Base-by-base conservation (phyloP, 92 coral and sea anemone genomes). In the Anthopleura xanthogrammica region DNA sequence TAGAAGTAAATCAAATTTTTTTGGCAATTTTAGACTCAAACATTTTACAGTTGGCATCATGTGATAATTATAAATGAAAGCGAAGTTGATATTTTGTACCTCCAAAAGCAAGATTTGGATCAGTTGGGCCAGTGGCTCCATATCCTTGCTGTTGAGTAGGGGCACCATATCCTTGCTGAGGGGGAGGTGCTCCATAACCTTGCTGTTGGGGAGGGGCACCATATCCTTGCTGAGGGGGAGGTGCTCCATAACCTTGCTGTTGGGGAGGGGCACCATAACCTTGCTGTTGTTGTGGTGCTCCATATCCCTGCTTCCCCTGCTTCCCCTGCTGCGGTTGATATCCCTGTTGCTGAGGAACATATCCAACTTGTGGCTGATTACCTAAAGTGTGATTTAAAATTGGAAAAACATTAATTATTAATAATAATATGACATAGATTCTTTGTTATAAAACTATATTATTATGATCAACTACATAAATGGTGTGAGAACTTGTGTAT, bases 291-390 rank as follows among this genome's bases (percentile, higher is more conserved):
- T 90, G 87, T 19, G 90, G 91, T 40, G 88, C 57, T 12, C 90
- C 90, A 82, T 80, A 89, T 13, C 85, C 92, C 58, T 83, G 92
- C 23, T 66, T 89, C 41, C 73, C 85, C 65, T 83, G 66, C n/a
- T 89, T 84, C 43, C 60, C 85, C 46, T 89, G 92, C 39, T 71
- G 89, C 40, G 86, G 83, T 60, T 90, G 92, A 85, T 83, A 79
- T 1, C 83, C 83, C 52, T 24, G 91, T 60, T 83, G 83, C 11
- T 68, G 74, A 29, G 95, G 95, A 11, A 90, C 90, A 87, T 71
- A 90, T 11, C 93, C 93, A 56, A 89, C 91, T 55, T 57, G 90
- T 12, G 93, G 95, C 79, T 86, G 90, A 89, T 65, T 77, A 50
- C 64, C 80, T 77, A 23, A 5, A 23, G 52, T 79, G 74, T 75